Conservation (phyloP, 2,888 invertebrate genomes). For the Dendrolimus pini region DNA sequence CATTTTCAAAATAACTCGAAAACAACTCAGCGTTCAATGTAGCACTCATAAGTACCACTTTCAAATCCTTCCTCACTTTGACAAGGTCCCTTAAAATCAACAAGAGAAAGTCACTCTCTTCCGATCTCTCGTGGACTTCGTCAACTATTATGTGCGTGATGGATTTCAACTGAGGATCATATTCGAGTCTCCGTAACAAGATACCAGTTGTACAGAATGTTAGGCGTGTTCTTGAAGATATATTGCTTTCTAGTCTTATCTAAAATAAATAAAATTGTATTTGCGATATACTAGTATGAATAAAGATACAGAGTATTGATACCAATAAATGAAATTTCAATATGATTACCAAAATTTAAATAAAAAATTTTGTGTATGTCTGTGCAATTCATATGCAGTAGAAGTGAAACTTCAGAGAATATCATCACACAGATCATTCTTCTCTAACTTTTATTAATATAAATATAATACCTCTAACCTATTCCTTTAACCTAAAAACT, state of each 20-base stretch:
- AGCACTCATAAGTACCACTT: constrained; percentile 95
- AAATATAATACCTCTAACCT: too few species aligned
- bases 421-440: too few species aligned
- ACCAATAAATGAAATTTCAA: too few species aligned
- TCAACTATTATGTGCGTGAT: constrained; percentile 92
- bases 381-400: too few species aligned
- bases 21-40: constrained; percentile 92
- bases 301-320: too few species aligned
- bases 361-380: too few species aligned
- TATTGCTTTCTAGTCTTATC: constrained; percentile 87
- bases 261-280: constrained; percentile 57
- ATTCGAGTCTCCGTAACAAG: constrained; percentile 86
- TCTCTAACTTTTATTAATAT: too few species aligned
- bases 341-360: too few species aligned
- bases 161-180: constrained; percentile 83
- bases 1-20: constrained; percentile 87
- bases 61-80: constrained; percentile 83
- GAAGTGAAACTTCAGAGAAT: too few species aligned
- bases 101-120: constrained; percentile 93
- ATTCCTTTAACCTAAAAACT: too few species aligned
- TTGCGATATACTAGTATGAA: neutral
- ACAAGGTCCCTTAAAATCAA: constrained; percentile 88
- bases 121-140: constrained; percentile 95
- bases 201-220: constrained; percentile 97
- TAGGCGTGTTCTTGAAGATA: constrained; percentile 85